These are phyloP conservation scores for Timema cristinae DNA, from an alignment of 2,888 invertebrate species.

Conservation along the genomic window DNA sequence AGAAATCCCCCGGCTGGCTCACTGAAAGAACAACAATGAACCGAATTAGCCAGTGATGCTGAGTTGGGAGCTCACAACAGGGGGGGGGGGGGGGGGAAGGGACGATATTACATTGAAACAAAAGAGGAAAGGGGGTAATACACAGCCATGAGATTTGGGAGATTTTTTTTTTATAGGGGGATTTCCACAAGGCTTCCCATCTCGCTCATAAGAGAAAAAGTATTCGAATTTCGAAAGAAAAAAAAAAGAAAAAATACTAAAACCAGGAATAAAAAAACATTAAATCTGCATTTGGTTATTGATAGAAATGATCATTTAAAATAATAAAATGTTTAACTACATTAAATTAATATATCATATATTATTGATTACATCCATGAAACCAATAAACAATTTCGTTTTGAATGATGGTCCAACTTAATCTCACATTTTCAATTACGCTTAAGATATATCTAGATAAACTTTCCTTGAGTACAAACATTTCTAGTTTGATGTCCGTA, in stretches of 20 bases:
- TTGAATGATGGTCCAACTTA: no score
- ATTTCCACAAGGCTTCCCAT: constrained; percentile 17
- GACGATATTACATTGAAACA: neutral
- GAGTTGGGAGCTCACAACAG: neutral
- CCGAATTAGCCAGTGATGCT: constrained; percentile 9
- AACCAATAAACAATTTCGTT: no score
- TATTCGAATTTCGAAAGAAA: constrained; percentile 6
- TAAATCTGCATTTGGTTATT: no score
- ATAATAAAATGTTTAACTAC: no score
- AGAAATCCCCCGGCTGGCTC: constrained; percentile 71
- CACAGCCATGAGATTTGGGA: constrained; percentile 4
- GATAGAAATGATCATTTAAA: no score
- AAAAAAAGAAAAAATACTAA: neutral
- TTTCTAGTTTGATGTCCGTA: no score
- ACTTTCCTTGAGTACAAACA: no score
- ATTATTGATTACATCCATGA: no score
- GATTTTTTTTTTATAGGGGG: neutral
- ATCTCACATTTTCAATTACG: no score
- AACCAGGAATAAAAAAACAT: no score
- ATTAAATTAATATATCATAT: no score
- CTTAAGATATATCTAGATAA: no score
- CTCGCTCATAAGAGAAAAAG: neutral
- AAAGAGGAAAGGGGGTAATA: neutral
- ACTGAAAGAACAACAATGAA: constrained; percentile 14
- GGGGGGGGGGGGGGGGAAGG: neutral